Evolutionary conservation across 2,113 vertebrate species (phyloP).

Genomic region (Brienomyrus brachyistius): DNA sequence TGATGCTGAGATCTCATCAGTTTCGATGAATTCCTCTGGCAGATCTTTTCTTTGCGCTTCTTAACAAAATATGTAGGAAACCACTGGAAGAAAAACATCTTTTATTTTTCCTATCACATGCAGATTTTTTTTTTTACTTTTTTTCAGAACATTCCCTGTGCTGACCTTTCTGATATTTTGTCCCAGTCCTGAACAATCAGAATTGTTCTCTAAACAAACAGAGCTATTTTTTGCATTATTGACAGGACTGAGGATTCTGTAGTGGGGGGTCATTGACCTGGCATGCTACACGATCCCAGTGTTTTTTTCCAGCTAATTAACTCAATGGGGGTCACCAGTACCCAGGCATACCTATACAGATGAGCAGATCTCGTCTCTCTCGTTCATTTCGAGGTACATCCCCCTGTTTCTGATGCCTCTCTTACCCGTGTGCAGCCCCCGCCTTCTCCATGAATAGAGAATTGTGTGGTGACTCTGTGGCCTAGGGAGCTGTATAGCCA

Average conservation of each 20-base stretch:
- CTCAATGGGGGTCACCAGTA: not conserved
- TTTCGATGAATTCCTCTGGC: not conserved
- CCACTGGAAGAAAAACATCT: not conserved
- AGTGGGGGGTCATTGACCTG: not conserved
- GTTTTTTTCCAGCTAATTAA: not conserved
- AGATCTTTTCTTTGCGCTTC: not conserved
- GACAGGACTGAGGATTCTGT: not conserved
- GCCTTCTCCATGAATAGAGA: not conserved
- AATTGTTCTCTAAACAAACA: not conserved
- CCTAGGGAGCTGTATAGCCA: constrained; percentile 52
- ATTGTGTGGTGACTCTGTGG: not conserved
- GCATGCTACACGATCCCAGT: not conserved
- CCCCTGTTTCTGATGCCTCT: not conserved
- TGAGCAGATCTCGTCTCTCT: not conserved
- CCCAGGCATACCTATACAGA: not conserved
- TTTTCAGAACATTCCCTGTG: not conserved
- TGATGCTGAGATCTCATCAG: not conserved
- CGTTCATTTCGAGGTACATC: not conserved
- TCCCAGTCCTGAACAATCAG: not conserved
- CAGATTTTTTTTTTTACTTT: not conserved
- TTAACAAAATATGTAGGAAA: not conserved
- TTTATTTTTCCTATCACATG: not conserved
- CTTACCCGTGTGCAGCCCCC: not conserved
- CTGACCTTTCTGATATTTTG: not conserved
- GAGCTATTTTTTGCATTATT: not conserved